Evolutionary conservation across 2,797 vertebrate species (phyloP).

Genomic region (Enteromius treurensis): DNA sequence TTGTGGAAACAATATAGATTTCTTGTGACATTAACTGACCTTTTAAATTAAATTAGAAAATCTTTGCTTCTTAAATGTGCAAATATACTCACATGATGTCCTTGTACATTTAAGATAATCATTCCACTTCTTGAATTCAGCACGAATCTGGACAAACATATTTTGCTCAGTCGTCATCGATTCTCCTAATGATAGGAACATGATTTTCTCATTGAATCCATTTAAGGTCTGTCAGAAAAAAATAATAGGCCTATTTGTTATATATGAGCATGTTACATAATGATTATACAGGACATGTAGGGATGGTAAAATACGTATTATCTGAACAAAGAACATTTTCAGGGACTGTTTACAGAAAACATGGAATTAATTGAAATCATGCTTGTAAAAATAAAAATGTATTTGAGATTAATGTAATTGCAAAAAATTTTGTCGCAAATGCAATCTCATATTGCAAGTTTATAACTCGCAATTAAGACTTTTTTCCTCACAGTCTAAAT

Average conservation of each 20-base stretch:
- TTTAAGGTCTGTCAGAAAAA: conserved; percentile 35
- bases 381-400: no score
- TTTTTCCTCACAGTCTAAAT: no score
- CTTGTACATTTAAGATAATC: conserved; percentile 45
- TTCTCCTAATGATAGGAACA: conserved; percentile 6
- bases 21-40: background rate
- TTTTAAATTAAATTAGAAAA: background rate
- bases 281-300: background rate
- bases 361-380: no score
- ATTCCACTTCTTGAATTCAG: conserved; percentile 56
- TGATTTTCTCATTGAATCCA: conserved; percentile 44
- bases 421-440: no score
- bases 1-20: conserved; percentile 50
- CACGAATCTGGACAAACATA: conserved; percentile 49
- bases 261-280: background rate
- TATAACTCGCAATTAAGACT: no score
- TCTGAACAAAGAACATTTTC: background rate
- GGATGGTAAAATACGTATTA: background rate
- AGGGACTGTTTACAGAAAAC: no score
- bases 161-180: conserved; percentile 33
- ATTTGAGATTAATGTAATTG: no score
- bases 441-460: no score
- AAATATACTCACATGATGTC: conserved; percentile 43
- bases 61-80: background rate
- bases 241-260: background rate